Evolutionary conservation across 2,113 vertebrate genomes (phyloP).

Genomic region (Xiphorhynchus elegans): DNA sequence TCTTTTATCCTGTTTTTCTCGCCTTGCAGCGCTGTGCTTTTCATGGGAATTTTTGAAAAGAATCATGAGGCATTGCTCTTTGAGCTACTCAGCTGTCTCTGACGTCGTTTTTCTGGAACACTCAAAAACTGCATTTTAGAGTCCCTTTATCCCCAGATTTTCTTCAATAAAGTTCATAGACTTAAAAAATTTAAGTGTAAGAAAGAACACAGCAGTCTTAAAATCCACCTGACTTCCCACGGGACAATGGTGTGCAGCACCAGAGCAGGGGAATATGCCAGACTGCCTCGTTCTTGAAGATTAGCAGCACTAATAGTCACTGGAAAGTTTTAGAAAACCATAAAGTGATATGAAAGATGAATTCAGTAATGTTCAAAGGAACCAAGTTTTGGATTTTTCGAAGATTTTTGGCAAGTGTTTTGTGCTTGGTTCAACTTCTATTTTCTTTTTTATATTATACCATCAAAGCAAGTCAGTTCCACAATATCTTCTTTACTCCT

Average conservation of each 20-base stretch:
- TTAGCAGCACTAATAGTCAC: neutral
- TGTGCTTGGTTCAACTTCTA: neutral
- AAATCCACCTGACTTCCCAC: neutral
- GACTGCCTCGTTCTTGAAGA: neutral
- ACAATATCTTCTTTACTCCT: neutral
- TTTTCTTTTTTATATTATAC: neutral
- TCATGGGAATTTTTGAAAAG: neutral
- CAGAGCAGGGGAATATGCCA: neutral
- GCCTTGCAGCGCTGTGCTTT: neutral
- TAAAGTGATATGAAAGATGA: neutral
- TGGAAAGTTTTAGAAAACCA: neutral
- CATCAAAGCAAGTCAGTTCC: neutral
- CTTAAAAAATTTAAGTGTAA: neutral
- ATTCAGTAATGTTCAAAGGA: neutral
- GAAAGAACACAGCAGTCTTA: neutral
- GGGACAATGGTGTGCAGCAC: neutral
- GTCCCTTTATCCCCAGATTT: neutral
- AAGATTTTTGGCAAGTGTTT: neutral
- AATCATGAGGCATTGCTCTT: neutral
- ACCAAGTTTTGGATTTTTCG: neutral
- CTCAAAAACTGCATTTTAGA: neutral
- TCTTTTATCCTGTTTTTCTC: neutral
- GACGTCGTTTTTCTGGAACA: fast-evolving
- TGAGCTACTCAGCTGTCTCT: neutral
- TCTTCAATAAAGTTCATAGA: neutral